Evolutionary conservation across 2,113 vertebrate genomes (phyloP).

Genomic region (Silurus glanis): DNA sequence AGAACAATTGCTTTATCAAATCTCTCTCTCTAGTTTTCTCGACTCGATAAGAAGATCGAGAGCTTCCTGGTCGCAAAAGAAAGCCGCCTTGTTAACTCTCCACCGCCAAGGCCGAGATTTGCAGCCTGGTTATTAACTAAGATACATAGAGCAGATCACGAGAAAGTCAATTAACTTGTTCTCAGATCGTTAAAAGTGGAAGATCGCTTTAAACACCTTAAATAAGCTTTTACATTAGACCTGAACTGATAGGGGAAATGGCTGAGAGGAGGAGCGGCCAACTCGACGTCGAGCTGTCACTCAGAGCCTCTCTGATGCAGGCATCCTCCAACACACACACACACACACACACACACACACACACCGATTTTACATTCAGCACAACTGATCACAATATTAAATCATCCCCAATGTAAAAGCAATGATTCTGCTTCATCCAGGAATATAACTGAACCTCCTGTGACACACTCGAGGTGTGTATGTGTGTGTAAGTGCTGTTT

Average conservation of each 20-base stretch:
- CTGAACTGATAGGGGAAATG: neutral
- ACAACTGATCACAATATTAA: neutral
- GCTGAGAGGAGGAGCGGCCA: neutral
- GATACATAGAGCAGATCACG: slow-evolving; percentile 49
- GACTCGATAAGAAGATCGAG: neutral
- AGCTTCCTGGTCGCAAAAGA: neutral
- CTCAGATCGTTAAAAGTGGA: slow-evolving; percentile 52
- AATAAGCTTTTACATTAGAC: neutral
- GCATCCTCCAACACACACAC: slow-evolving; percentile 4
- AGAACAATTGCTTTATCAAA: neutral
- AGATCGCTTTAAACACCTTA: slow-evolving; percentile 39
- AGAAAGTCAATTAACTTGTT: slow-evolving; percentile 66
- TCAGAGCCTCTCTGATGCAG: neutral
- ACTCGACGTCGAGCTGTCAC: slow-evolving; percentile 13
- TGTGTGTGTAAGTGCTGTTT: neutral
- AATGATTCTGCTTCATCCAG: slow-evolving; percentile 23
- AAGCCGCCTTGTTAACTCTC: slow-evolving; percentile 11
- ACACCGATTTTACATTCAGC: neutral
- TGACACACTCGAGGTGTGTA: neutral
- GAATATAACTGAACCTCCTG: neutral
- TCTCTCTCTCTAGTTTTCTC: neutral
- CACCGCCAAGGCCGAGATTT: slow-evolving; percentile 42
- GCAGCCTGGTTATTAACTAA: slow-evolving; percentile 58
- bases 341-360: neutral
- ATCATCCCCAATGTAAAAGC: neutral